A percentile compares a stretch with the other conserved stretches of the same genome.
Conservation (phyloP, 2,797 vertebrate genomes). For the Sitta carolinensis region DNA sequence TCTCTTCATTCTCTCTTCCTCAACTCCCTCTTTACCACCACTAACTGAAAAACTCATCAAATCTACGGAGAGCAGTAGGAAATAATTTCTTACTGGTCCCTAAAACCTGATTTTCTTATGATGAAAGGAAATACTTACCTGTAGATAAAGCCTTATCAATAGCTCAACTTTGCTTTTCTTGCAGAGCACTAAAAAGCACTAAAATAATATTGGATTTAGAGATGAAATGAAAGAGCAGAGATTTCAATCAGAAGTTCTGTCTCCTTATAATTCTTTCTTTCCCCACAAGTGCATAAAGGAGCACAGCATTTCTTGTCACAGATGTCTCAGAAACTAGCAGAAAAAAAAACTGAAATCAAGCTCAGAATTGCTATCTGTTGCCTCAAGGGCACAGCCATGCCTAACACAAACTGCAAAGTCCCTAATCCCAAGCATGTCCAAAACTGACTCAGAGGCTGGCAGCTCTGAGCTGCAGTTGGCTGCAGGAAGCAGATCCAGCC, state of each 20-base stretch:
- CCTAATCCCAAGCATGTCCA: not conserved
- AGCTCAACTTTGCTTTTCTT: not conserved
- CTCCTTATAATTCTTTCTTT: not conserved
- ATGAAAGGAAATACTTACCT: not conserved
- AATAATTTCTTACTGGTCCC: not conserved
- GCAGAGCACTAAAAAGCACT: not conserved
- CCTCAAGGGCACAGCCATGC: not conserved
- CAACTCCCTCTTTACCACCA: not conserved
- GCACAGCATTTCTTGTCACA: not conserved
- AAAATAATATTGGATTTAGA: not conserved
- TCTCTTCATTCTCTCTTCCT: not conserved
- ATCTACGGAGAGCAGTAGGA: not conserved
- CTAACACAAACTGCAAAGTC: not conserved
- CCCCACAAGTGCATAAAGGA: not conserved
- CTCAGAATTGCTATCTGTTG: not conserved
- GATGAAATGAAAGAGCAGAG: not conserved
- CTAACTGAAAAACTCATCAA: constrained; percentile 1
- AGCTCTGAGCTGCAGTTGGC: not conserved
- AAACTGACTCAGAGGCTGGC: not conserved
- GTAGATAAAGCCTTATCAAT: constrained; percentile 47
- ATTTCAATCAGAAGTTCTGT: not conserved
- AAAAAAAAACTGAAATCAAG: not conserved
- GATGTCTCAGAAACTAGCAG: not conserved
- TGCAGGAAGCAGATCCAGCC: not conserved
- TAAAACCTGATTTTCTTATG: not conserved